phyloP scores from a whole-genome alignment of 2,888 invertebrate species.

The Polyploca ridens region DNA sequence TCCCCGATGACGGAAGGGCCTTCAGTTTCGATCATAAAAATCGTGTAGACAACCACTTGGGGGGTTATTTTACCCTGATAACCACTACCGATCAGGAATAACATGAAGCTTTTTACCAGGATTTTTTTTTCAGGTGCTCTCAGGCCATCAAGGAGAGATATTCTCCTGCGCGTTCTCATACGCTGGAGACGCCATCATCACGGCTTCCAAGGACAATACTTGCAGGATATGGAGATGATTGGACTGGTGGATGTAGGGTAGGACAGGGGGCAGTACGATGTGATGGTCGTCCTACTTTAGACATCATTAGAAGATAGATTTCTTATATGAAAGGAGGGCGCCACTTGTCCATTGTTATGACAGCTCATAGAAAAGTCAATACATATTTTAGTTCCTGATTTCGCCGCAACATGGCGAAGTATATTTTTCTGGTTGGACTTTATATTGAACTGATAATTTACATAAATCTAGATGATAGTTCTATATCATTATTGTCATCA shows the following conservation, averaged over 20 bases:
- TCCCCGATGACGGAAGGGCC: too few relatives aligned
- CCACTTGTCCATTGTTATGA: not conserved
- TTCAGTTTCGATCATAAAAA: too few relatives aligned
- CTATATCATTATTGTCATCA: too few relatives aligned
- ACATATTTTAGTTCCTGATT: not conserved
- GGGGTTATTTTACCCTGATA: too few relatives aligned
- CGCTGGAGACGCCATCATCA: constrained; percentile 90
- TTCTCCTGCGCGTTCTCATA: constrained; percentile 94
- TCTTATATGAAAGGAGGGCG: not conserved
- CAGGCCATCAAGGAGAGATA: constrained; percentile 91
- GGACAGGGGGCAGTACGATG: constrained; percentile 11
- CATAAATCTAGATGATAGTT: too few relatives aligned
- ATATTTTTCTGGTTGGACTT: not conserved
- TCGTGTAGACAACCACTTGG: too few relatives aligned
- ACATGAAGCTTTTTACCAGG: too few relatives aligned
- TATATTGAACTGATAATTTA: too few relatives aligned
- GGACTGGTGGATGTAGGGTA: constrained; percentile 85
- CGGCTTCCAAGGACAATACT: constrained; percentile 93
- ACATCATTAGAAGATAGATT: not conserved
- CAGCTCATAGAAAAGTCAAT: not conserved
- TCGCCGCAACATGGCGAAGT: not conserved
- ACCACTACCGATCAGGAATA: not conserved
- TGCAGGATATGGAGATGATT: constrained; percentile 92
- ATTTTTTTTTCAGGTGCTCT: constrained; percentile 81
- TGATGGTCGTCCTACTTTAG: not conserved